Evolutionary conservation across 2,888 invertebrate species (phyloP), one percentile per base, ranked within the genome.

Genomic region (Glyphotaelius pellucidus): DNA sequence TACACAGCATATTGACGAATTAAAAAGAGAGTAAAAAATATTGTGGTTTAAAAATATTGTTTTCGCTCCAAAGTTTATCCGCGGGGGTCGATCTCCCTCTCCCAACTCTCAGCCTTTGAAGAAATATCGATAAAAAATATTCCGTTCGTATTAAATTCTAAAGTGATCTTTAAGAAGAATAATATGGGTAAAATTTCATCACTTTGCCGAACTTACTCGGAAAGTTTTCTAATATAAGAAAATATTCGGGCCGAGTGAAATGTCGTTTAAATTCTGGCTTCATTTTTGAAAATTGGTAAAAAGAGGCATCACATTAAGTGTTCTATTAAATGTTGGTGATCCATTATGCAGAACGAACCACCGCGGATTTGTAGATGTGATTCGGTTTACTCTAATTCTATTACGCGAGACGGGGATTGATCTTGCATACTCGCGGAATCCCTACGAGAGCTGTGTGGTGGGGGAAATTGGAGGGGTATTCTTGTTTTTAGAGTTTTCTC

Each of bases 401-500:
- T 93, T 93, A 90, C 89, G 52, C 30, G 86, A 85, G 91, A 90
- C 89, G 92, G 91, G 90, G 91, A 93, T 93, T 92, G 92, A 93
- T 93, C 92, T 92, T 89, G 90, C 92, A 91, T 90, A 92, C 88
- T 91, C 91, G 90, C 84, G 92, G 81, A 32, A 90, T 84, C 79
- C 85, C 67, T 11, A 35, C 90, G 79, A 67, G 52, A 85, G 79
- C 32, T 52, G 1, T 81, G 80, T n/a, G 79, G 83, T 52, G 52
- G 47, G 32, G 90, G 5, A 47, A 81, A 32, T 2, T 67, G 47
- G 52, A 35, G 86, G 92, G 81, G 91, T 91, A 93, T 92, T 93
- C 93, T 91, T 93, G 93, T 93, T 93, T 93, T 93, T 93, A 90
- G 91, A 90, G 91, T 88, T 92, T 88, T 80, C 90, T 90, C 52